Evolutionary conservation across 2,113 vertebrate genomes (phyloP).

Genomic region (Clarias gariepinus): DNA sequence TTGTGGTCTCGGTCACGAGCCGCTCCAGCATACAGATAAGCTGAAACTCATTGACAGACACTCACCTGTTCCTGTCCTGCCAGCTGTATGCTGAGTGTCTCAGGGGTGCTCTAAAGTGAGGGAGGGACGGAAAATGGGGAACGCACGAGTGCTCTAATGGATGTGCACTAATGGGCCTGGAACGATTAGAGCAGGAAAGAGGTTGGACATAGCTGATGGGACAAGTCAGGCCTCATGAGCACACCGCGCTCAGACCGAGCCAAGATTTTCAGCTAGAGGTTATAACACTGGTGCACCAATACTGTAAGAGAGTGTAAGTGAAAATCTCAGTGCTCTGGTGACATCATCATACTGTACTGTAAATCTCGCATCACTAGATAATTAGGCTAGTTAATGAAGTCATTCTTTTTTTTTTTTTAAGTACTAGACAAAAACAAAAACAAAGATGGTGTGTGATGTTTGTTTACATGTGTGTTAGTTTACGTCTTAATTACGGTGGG

Average conservation of each 20-base stretch:
- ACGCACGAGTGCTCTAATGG: constrained; percentile 65
- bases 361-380: too few relatives aligned
- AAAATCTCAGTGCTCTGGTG: neutral
- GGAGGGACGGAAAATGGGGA: constrained; percentile 54
- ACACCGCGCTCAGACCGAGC: neutral
- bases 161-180: constrained; percentile 62
- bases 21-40: neutral
- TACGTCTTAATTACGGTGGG: constrained; percentile 66
- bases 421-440: neutral
- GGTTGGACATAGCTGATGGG: constrained; percentile 50
- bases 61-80: constrained; percentile 42
- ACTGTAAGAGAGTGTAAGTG: neutral
- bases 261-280: neutral
- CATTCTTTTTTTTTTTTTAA: neutral
- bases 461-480: constrained; percentile 42
- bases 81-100: constrained; percentile 60
- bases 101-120: constrained; percentile 73
- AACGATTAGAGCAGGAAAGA: constrained; percentile 75
- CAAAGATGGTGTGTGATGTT: neutral
- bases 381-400: neutral
- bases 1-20: neutral
- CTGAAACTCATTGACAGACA: neutral
- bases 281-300: neutral
- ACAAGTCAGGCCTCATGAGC: constrained; percentile 42
- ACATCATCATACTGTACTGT: neutral